A percentile compares a stretch with the other conserved stretches of the same genome.
These are phyloP conservation scores for Sarcophaga carnaria DNA, from an alignment of 2,888 invertebrate genomes.

Conservation along the genomic window DNA sequence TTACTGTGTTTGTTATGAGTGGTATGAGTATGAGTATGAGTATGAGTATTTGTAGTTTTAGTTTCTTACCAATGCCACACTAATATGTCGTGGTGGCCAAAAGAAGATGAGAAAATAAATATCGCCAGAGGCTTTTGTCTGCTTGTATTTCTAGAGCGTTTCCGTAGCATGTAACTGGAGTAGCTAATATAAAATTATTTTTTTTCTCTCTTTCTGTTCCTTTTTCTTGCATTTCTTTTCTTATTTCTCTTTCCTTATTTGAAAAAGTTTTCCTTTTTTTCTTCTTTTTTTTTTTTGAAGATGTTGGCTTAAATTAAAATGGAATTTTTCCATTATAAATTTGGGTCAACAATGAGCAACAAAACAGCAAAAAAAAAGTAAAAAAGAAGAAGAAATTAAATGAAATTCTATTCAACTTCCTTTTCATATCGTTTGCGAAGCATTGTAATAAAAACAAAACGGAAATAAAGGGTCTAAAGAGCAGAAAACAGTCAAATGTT, in stretches of 20 bases:
- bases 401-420: constrained; percentile 50
- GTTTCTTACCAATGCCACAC: constrained; percentile 70
- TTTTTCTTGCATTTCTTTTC: background rate
- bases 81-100: background rate
- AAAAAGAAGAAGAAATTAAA: constrained; percentile 47
- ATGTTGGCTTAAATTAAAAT: constrained; percentile 70
- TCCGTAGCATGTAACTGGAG: constrained; percentile 40
- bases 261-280: background rate
- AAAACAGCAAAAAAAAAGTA: constrained; percentile 21
- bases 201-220: background rate
- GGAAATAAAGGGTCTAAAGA: background rate
- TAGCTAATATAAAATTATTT: constrained; percentile 22
- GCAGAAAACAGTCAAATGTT: constrained; percentile 52
- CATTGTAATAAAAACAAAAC: background rate
- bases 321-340: constrained; percentile 77
- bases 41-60: constrained; percentile 15
- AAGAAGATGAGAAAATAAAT: background rate
- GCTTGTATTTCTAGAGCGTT: constrained; percentile 52
- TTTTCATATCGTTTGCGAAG: constrained; percentile 21
- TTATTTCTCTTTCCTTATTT: background rate
- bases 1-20: background rate
- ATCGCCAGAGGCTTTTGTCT: constrained; percentile 66
- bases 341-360: constrained; percentile 76
- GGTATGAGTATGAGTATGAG: too few relatives aligned
- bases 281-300: constrained; percentile 4